Evolutionary conservation across 2,888 invertebrate genomes (phyloP), one percentile per base, ranked within the genome.

Genomic region (Anarsia innoxiella): DNA sequence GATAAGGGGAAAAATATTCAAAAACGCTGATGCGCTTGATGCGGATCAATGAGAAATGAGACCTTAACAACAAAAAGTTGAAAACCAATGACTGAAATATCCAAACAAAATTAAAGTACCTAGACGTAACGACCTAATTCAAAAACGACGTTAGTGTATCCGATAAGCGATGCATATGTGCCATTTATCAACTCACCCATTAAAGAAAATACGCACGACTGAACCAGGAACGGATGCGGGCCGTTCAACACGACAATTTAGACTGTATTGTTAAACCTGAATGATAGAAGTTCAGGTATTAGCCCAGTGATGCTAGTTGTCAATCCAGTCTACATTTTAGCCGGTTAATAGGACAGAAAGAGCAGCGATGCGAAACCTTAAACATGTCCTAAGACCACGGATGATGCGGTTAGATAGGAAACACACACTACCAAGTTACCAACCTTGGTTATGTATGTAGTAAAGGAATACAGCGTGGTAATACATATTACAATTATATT

Each of bases 281-380:
- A 59, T 58, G 19, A 29, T 25, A 39, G 51, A 50, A 49, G 63
- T 59, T 55, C 58, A 60, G 52, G 51, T 54, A 59, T 53, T 49
- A 45, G 44, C 44, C 51, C 55, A 46, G 52, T 49, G 49, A 54
- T 51, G 40, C 40, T 46, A 46, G 49, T 44, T 54, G 58, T 57
- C 55, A 59, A 53, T 55, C 51, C 48, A 51, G 54, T 68, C 59
- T 59, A 61, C 60, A 59, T 60, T 53, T 55, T 54, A 55, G 53
- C 52, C 64, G 68, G 58, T 69, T 71, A 71, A 65, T 75, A 65
- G 73, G 62, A 63, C 71, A 72, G 66, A 69, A 67, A 69, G 61
- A 43, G 43, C 64, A 56, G 46, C 63, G 64, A 67, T 56, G 74
- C 74, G 59, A 42, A 23, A 11, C 32, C 12, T 23, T 4, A 32